Conservation (phyloP, 2,797 vertebrate genomes). For the Crenuchus spilurus region DNA sequence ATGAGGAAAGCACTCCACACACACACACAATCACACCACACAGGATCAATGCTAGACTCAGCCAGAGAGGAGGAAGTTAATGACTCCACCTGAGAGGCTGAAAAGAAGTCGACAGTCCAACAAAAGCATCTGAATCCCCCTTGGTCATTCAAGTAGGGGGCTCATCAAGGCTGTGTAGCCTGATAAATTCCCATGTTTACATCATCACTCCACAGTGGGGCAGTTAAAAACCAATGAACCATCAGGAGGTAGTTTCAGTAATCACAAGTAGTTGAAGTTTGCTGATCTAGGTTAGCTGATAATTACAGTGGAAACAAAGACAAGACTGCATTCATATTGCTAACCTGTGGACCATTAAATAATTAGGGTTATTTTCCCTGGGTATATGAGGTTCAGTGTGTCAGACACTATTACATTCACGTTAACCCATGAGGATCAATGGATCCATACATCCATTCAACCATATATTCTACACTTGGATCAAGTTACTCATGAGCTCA, state of each 20-base stretch:
- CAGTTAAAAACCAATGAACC: neutral
- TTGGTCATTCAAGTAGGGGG: neutral
- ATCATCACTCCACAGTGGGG: neutral
- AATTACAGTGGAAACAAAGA: too few relatives aligned
- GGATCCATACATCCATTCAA: too few relatives aligned
- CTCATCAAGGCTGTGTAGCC: neutral
- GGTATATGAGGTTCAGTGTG: too few relatives aligned
- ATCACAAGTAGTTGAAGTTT: neutral
- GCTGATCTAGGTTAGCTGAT: neutral
- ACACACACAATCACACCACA: conserved; percentile 7
- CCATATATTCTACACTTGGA: too few relatives aligned
- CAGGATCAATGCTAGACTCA: conserved; percentile 32
- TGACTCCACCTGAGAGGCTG: neutral
- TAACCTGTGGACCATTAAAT: too few relatives aligned
- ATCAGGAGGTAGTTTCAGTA: neutral
- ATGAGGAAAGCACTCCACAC: conserved; percentile 38
- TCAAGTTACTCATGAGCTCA: too few relatives aligned
- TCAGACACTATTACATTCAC: too few relatives aligned
- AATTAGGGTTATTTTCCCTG: too few relatives aligned
- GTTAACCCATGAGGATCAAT: too few relatives aligned
- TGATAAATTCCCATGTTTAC: neutral
- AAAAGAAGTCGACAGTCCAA: neutral
- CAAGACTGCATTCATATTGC: too few relatives aligned
- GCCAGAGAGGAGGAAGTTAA: conserved; percentile 11
- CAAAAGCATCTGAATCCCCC: neutral